Evolutionary conservation across 2,113 vertebrate genomes (phyloP).

Genomic region (Rattus rattus): DNA sequence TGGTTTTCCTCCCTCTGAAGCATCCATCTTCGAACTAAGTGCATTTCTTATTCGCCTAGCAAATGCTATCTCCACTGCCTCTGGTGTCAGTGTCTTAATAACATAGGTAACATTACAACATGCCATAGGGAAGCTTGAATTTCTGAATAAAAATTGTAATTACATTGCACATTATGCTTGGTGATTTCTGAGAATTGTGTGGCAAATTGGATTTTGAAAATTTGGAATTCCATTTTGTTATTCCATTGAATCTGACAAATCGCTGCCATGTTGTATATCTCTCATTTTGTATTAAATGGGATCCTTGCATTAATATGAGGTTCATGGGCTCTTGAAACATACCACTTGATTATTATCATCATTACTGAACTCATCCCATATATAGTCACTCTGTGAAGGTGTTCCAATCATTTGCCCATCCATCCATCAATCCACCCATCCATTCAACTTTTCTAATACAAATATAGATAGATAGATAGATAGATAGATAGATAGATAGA

Average conservation of each 20-base stretch:
- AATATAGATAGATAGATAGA: neutral
- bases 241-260: neutral
- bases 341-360: neutral
- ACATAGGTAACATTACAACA: neutral
- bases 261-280: neutral
- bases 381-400: neutral
- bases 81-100: conserved; percentile 17
- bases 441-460: neutral
- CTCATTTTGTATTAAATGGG: neutral
- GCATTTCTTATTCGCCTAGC: neutral
- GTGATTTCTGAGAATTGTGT: conserved; percentile 40
- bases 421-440: neutral
- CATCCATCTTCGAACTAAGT: conserved; percentile 4
- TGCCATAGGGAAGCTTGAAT: conserved; percentile 12
- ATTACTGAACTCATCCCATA: too few relatives aligned
- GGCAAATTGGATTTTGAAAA: neutral
- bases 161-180: neutral
- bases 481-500: too few relatives aligned
- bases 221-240: neutral
- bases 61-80: neutral
- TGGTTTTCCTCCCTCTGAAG: neutral
- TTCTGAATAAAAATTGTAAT: conserved; percentile 31
- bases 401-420: neutral
- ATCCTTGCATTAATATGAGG: neutral
- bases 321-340: neutral